Evolutionary conservation across 1,140 invertebrate genomes (phyloP).

Genomic region (Pollicipes pollicipes): DNA sequence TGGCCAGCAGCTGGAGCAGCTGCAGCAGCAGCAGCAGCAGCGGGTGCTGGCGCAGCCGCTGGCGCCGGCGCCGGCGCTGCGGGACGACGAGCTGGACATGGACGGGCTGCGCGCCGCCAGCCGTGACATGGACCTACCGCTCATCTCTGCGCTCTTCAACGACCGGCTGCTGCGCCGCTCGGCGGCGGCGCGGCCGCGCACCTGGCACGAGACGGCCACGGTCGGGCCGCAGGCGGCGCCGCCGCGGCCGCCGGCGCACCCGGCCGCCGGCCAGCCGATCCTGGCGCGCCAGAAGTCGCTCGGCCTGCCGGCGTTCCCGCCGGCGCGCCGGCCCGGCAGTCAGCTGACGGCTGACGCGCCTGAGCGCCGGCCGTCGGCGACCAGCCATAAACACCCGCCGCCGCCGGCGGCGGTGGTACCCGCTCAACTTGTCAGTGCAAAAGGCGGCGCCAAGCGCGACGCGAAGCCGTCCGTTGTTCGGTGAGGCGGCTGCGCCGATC

Average conservation of each 20-base stretch:
- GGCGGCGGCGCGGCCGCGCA: background rate
- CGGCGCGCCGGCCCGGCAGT: too few species aligned
- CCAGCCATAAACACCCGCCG: background rate
- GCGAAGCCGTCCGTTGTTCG: background rate
- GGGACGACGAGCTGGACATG: background rate
- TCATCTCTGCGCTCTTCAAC: background rate
- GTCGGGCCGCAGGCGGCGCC: too few species aligned
- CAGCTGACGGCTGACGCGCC: background rate
- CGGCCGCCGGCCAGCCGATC: background rate
- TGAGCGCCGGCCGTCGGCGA: background rate
- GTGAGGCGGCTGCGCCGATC: background rate
- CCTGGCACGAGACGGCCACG: background rate
- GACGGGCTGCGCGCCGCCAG: background rate
- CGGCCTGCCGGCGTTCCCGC: background rate
- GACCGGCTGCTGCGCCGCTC: background rate
- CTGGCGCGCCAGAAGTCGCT: background rate
- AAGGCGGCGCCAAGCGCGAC: background rate
- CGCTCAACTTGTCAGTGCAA: background rate
- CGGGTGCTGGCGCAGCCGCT: background rate
- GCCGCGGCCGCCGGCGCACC: background rate
- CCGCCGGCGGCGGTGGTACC: too few species aligned
- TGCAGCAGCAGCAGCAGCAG: constrained; percentile 14
- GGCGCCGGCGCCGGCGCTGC: too few species aligned
- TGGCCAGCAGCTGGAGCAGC: background rate
- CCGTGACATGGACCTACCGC: background rate